These are phyloP conservation scores for Crocodylus rhombifer DNA, from an alignment of 2,797 vertebrate genomes.

Conservation along the genomic window DNA sequence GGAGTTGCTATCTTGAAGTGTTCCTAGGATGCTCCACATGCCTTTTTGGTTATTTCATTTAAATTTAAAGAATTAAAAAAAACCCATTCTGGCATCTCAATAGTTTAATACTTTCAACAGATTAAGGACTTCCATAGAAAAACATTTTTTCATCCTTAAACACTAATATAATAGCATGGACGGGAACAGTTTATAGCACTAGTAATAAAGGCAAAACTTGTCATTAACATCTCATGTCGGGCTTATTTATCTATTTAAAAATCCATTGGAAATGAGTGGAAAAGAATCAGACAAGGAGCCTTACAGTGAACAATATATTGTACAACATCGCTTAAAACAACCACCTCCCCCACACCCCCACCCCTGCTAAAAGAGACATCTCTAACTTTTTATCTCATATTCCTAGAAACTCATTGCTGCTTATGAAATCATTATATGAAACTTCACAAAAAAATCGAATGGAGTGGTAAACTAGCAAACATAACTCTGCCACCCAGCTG, in stretches of 20 bases:
- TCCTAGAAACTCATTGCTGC: background rate
- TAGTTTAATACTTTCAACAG: background rate
- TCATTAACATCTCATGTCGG: background rate
- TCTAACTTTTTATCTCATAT: background rate
- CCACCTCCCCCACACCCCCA: no score
- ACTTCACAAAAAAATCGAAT: background rate
- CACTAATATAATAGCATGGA: background rate
- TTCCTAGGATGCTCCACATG: background rate
- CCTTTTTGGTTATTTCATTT: background rate
- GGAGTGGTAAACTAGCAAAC: background rate
- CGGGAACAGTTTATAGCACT: background rate
- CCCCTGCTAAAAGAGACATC: no score
- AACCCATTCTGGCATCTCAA: background rate
- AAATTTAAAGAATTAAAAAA: background rate
- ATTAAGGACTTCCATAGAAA: background rate
- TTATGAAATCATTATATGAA: background rate
- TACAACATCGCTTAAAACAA: background rate
- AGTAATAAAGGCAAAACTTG: background rate
- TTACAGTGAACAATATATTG: background rate
- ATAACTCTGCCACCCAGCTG: rapidly evolving
- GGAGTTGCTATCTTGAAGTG: no score
- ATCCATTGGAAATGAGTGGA: background rate
- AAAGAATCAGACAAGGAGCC: background rate
- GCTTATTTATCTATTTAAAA: background rate
- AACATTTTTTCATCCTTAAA: background rate